Evolutionary conservation across 2,797 vertebrate species (phyloP), one percentile per base, ranked within the genome.

Genomic region (Enteromius trimaculatus): DNA sequence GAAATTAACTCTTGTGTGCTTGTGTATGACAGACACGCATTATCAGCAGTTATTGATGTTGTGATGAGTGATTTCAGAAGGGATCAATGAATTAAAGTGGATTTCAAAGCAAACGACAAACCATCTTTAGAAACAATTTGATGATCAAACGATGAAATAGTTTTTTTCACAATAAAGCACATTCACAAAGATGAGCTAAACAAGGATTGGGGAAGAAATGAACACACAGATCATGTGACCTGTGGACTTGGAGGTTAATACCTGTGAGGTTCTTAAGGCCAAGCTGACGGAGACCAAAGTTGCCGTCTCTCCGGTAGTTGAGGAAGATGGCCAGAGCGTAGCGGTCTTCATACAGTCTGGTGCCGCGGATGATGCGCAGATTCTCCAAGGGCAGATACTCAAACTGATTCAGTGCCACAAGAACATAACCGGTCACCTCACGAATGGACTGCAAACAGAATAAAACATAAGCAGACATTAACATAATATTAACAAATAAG

Each of bases 381-480:
- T 99, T 99, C 92, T 99, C 98, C 94, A 99, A 65, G 0, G 98
- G 97, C 88, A 99, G 94, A 91, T 99, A 97, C 51, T 98, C 97
- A 85, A 99, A 99, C 91, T 99, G 98, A 93, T 99, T 99, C 70
- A 99, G 90, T 29, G 97, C 97, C 92, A 99, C 98, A 89, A 99
- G 90, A 87, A 99, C 97, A 0, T 99, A 99, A 85, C 98, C 98
- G 0, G 98, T 99, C 91, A 99, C 98, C 91, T 99, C 98, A 74
- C 97, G 94, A 87, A 99, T 97, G 11, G 98, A 99, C 98, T 99
- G 95, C 31, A 85, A 44, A 84, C 39, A 89, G 17, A 62, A 26
- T 26, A 71, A 69, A 37, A 3, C 17, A 78, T 1, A 78, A 29
- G 26, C 31, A 44, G 13, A 78, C 44, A 34, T 49, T 9, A 42